Percentiles rank a stretch among this genome's conserved stretches.
phyloP scores from a whole-genome alignment of 2,797 vertebrate species.

The Peromyscus aztecus region DNA sequence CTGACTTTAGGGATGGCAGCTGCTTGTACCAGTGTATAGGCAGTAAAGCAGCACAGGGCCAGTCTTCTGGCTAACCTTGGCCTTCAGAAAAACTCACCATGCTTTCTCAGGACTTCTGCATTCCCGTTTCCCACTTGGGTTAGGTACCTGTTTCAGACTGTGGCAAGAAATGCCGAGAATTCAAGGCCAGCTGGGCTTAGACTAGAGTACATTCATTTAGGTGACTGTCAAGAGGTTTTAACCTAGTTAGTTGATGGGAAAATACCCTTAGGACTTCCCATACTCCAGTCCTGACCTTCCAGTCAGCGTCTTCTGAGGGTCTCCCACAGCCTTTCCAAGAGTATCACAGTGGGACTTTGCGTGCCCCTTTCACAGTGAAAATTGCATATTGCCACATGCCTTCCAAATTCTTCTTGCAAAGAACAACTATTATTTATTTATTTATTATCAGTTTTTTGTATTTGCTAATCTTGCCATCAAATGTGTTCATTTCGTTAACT shows the following conservation, averaged over 20 bases:
- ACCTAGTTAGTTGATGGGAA: slow-evolving; percentile 1
- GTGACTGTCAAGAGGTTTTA: neutral
- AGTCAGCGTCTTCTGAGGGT: neutral
- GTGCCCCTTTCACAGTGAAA: slow-evolving; percentile 5
- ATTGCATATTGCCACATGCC: neutral
- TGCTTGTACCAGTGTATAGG: neutral
- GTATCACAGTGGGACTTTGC: neutral
- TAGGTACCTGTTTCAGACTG: neutral
- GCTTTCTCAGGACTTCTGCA: neutral
- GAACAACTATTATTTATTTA: neutral
- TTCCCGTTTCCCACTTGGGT: neutral
- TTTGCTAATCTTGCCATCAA: slow-evolving; percentile 52
- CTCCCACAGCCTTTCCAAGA: neutral
- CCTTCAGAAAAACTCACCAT: neutral
- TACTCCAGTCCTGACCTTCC: neutral
- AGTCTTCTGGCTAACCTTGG: neutral
- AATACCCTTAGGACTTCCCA: neutral
- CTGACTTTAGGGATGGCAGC: slow-evolving; percentile 14
- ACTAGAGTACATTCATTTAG: slow-evolving; percentile 30
- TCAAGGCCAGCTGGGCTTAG: neutral
- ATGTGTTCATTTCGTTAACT: slow-evolving; percentile 54
- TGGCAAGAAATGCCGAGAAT: slow-evolving; percentile 15
- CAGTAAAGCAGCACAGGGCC: neutral
- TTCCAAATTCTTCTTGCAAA: slow-evolving; percentile 43
- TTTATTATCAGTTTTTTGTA: slow-evolving; percentile 35